phyloP scores from a whole-genome alignment of 2,888 invertebrate species.

The Pegoplata infirma region DNA sequence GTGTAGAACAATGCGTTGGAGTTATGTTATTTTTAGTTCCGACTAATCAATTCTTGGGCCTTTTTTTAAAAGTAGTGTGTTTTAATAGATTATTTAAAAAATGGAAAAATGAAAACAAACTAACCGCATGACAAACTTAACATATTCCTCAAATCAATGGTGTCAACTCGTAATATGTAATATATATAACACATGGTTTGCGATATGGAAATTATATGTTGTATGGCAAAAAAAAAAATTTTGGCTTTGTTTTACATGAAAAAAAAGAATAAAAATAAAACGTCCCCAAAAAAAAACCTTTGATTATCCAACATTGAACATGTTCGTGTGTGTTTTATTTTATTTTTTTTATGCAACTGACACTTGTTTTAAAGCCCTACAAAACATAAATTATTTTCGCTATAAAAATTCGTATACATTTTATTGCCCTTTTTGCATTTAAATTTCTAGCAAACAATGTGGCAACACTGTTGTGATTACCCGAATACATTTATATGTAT shows the following conservation, averaged over 20 bases:
- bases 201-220: constrained; percentile 56
- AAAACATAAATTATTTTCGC: constrained; percentile 56
- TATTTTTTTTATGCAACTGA: constrained; percentile 41
- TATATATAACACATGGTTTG: constrained; percentile 49
- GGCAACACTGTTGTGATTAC: neutral
- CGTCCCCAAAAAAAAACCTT: constrained; percentile 13
- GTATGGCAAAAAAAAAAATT: constrained; percentile 23
- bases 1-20: too few species aligned
- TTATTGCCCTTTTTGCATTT: constrained; percentile 26
- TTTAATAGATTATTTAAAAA: too few species aligned
- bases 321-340: neutral
- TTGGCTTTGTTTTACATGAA: constrained; percentile 43
- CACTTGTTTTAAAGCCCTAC: constrained; percentile 56
- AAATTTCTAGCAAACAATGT: neutral
- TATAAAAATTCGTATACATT: constrained; percentile 43
- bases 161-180: constrained; percentile 32
- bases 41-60: too few species aligned
- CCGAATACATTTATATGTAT: neutral
- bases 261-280: constrained; percentile 17
- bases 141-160: neutral
- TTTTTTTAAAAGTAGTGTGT: too few species aligned
- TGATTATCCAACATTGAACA: constrained; percentile 46
- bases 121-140: neutral
- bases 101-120: too few species aligned
- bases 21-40: too few species aligned